Conservation (phyloP, 2,797 vertebrate genomes). For the Leptodactylus fallax region DNA sequence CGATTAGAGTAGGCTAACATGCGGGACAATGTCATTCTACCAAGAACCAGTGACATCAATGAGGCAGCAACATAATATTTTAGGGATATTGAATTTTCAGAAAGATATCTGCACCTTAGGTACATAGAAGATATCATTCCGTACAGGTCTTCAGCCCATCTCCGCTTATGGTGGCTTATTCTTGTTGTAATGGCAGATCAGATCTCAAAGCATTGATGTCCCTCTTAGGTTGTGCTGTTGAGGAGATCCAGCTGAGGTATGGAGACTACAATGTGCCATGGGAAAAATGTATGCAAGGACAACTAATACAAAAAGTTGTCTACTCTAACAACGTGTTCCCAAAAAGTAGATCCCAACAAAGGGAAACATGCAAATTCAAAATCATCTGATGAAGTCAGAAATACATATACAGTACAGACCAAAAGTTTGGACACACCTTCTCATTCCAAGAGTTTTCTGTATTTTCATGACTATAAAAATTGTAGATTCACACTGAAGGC, state of each 20-base stretch:
- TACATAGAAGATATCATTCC: not conserved
- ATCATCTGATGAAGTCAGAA: no score
- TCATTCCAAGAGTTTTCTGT: no score
- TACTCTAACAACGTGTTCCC: not conserved
- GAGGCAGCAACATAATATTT: not conserved
- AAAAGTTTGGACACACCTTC: no score
- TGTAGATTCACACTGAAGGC: no score
- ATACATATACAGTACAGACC: no score
- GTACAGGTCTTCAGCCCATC: not conserved
- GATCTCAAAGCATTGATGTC: not conserved
- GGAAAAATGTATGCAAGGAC: no score
- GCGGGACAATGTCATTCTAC: not conserved
- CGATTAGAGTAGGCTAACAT: not conserved
- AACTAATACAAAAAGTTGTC: not conserved
- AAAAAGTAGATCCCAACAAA: not conserved
- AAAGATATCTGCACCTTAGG: not conserved
- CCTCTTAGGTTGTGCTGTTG: no score
- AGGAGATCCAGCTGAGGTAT: no score
- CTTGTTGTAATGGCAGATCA: not conserved
- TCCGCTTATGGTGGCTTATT: not conserved
- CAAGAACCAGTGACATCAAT: not conserved
- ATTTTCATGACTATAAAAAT: no score
- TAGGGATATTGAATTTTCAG: not conserved
- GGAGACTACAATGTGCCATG: no score
- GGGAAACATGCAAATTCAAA: no score